Percentiles rank a stretch among this genome's conserved stretches.
phyloP scores from a whole-genome alignment of 2,888 invertebrate genomes.

The Periphyllus acericola region DNA sequence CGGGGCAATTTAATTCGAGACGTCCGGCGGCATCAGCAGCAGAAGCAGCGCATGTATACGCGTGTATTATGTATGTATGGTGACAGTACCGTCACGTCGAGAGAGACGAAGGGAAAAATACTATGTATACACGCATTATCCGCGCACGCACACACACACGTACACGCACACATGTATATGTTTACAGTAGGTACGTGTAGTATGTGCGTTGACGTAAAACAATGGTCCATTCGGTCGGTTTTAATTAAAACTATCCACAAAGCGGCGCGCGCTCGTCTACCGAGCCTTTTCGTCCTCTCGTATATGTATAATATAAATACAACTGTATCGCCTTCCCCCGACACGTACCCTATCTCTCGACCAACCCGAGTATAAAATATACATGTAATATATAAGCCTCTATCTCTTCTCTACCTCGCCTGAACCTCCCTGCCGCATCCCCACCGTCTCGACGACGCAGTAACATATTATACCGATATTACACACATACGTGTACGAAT shows the following conservation, averaged over 20 bases:
- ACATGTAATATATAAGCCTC: not conserved
- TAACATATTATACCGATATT: not conserved
- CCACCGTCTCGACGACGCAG: not conserved
- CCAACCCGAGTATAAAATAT: not conserved
- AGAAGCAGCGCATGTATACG: not conserved
- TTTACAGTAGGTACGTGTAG: not conserved
- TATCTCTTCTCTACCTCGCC: not conserved
- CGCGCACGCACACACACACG: too few species aligned
- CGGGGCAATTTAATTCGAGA: conserved; percentile 48
- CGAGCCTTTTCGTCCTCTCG: not conserved
- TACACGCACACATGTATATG: not conserved
- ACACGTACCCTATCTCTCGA: not conserved
- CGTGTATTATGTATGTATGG: not conserved
- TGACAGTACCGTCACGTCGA: not conserved
- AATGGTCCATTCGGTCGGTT: conserved; percentile 50
- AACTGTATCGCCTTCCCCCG: not conserved
- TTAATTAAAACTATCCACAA: conserved; percentile 53
- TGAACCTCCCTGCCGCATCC: not conserved
- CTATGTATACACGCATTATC: not conserved
- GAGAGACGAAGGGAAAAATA: conserved; percentile 3
- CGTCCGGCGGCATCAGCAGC: not conserved
- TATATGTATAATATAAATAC: too few species aligned
- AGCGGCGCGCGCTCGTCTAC: not conserved
- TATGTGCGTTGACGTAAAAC: conserved; percentile 32
- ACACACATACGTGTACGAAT: not conserved